A percentile compares a stretch with the other conserved stretches of the same genome.
phyloP scores from a whole-genome alignment of 2,113 vertebrate genomes.

The Xiphophorus maculatus region DNA sequence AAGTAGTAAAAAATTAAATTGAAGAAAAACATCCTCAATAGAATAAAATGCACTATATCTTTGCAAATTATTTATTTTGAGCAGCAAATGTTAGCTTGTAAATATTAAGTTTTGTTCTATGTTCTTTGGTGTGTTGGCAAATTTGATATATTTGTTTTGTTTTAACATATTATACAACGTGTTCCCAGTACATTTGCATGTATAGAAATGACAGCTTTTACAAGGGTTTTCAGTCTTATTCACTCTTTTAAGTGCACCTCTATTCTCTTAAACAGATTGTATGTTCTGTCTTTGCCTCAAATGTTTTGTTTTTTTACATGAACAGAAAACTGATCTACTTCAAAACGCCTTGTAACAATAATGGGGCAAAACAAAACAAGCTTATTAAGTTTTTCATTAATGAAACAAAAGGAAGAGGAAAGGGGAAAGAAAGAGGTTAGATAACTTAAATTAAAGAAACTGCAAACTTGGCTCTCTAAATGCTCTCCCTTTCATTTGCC shows the following conservation, averaged over 20 bases:
- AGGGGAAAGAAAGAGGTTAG: slow-evolving; percentile 8
- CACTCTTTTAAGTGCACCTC: not conserved
- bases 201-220: not conserved
- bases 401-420: not conserved
- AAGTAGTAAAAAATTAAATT: no score
- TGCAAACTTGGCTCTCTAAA: slow-evolving; percentile 50
- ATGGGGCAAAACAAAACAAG: not conserved
- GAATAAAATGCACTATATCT: no score
- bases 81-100: not conserved
- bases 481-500: slow-evolving; percentile 66
- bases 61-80: no score
- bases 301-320: not conserved
- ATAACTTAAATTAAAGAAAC: slow-evolving; percentile 13
- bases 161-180: not conserved
- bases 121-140: not conserved
- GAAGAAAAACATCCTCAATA: no score
- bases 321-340: not conserved
- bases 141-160: not conserved
- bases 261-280: not conserved
- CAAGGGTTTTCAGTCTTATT: not conserved
- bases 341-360: not conserved
- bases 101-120: not conserved
- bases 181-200: not conserved
- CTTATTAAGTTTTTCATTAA: not conserved
- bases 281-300: not conserved